phyloP scores from a whole-genome alignment of 2,888 invertebrate species.

The Antheraea yamamai region DNA sequence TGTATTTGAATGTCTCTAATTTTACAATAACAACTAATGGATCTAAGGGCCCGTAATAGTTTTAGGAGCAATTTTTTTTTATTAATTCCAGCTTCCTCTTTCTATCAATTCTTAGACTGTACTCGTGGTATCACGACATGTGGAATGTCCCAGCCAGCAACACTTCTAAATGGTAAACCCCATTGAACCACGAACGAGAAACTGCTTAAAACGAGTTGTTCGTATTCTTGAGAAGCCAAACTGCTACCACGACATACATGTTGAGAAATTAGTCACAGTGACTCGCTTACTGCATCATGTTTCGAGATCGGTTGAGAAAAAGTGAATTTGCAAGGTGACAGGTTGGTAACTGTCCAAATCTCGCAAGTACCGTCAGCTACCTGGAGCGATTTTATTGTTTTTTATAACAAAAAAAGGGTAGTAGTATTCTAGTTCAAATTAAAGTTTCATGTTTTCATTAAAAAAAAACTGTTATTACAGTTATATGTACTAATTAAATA shows the following conservation, averaged over 20 bases:
- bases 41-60: too few species aligned
- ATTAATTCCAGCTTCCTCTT: too few species aligned
- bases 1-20: too few species aligned
- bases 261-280: not conserved
- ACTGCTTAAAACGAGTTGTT: not conserved
- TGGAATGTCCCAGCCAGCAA: not conserved
- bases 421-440: not conserved
- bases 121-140: not conserved
- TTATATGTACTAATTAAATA: too few species aligned
- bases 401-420: not conserved
- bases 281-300: not conserved
- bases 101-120: not conserved
- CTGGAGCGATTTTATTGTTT: not conserved
- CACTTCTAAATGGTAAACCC: not conserved
- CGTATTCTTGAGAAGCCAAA: not conserved
- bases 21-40: too few species aligned
- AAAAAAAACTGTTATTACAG: too few species aligned
- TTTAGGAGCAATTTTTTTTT: too few species aligned
- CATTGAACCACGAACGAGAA: not conserved
- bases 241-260: too few species aligned
- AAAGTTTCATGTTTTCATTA: too few species aligned
- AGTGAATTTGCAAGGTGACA: not conserved
- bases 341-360: not conserved
- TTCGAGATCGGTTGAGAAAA: too few species aligned
- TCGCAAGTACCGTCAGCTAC: not conserved